Evolutionary conservation across 2,888 invertebrate genomes (phyloP).

Genomic region (Copidosoma aretas): DNA sequence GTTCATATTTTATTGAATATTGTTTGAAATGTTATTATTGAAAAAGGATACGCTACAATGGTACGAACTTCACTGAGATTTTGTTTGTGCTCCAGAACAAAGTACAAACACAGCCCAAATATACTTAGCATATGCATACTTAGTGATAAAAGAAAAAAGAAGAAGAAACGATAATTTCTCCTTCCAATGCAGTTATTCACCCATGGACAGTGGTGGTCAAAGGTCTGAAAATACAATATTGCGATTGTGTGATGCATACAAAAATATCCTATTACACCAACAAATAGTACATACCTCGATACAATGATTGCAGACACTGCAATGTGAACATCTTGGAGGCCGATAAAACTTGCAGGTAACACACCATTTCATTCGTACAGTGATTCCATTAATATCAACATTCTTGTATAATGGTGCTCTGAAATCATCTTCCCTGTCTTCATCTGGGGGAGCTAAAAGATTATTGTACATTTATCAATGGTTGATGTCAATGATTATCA

Average conservation of each 20-base stretch:
- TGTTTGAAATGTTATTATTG: neutral
- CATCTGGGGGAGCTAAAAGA: conserved; percentile 86
- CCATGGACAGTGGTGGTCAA: conserved; percentile 99
- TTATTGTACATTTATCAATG: conserved; percentile 2
- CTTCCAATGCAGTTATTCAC: conserved; percentile 97
- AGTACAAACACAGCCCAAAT: conserved; percentile 91
- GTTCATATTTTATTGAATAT: conserved; percentile 11
- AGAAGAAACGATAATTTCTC: conserved; percentile 97
- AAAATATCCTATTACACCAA: neutral
- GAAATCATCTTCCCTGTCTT: conserved; percentile 97
- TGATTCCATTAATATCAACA: conserved; percentile 97
- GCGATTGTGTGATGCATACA: neutral
- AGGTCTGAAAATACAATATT: conserved; percentile 77
- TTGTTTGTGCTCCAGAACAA: conserved; percentile 85
- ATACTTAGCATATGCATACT: conserved; percentile 98
- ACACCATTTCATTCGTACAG: conserved; percentile 99
- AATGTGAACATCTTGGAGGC: conserved; percentile 98
- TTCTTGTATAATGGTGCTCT: conserved; percentile 95
- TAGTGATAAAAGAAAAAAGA: conserved; percentile 95
- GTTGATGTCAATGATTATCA: neutral
- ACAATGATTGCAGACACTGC: conserved; percentile 98
- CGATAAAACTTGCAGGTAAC: conserved; percentile 99
- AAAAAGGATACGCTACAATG: conserved; percentile 86
- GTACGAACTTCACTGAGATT: conserved; percentile 80
- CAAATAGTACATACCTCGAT: conserved; percentile 77